phyloP scores from a whole-genome alignment of 1,140 invertebrate species.

The Nephila pilipes region DNA sequence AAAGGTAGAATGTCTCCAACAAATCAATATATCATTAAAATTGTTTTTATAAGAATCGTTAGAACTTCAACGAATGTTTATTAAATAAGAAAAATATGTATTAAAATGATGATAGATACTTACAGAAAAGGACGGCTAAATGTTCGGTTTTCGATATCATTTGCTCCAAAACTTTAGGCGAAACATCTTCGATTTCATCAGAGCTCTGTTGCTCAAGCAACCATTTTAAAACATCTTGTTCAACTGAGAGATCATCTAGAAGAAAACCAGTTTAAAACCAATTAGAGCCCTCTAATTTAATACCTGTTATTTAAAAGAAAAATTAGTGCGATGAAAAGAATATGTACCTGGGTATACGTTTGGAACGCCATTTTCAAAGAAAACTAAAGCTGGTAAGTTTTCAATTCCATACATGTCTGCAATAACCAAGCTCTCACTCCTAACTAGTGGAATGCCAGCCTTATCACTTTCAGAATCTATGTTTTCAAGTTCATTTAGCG shows the following conservation, averaged over 20 bases:
- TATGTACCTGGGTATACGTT: slow-evolving; percentile 92
- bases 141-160: slow-evolving; percentile 93
- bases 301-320: neutral
- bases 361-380: slow-evolving; percentile 93
- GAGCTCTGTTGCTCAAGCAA: slow-evolving; percentile 84
- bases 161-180: slow-evolving; percentile 95
- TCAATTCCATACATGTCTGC: slow-evolving; percentile 91
- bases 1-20: too few relatives aligned
- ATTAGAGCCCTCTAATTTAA: neutral
- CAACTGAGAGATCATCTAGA: slow-evolving; percentile 79
- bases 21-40: too few relatives aligned
- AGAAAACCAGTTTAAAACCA: slow-evolving; percentile 70
- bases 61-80: neutral
- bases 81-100: neutral
- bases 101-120: slow-evolving; percentile 81
- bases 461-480: slow-evolving; percentile 96
- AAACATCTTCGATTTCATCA: slow-evolving; percentile 97
- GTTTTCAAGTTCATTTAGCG: slow-evolving; percentile 94
- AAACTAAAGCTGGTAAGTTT: slow-evolving; percentile 95
- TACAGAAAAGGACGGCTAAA: slow-evolving; percentile 95
- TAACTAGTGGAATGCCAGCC: slow-evolving; percentile 83
- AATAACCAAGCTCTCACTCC: slow-evolving; percentile 87
- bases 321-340: neutral
- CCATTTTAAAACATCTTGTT: slow-evolving; percentile 80
- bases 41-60: too few relatives aligned